Percentiles rank a stretch among this genome's conserved stretches.
These are phyloP conservation scores for Gobius niger DNA, from an alignment of 2,113 vertebrate genomes.

Conservation along the genomic window DNA sequence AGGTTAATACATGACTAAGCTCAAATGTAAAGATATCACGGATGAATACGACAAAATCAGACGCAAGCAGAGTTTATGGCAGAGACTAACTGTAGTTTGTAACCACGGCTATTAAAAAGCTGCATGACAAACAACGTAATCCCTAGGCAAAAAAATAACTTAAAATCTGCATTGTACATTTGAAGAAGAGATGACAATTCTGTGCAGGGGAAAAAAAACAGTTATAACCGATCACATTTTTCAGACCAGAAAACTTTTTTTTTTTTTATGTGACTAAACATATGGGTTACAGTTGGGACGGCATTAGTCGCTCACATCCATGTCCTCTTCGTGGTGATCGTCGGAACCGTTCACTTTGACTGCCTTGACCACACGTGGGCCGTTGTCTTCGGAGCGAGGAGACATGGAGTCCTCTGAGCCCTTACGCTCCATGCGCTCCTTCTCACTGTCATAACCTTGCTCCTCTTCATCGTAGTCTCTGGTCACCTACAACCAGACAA, in stretches of 20 bases:
- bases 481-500: slow-evolving; percentile 82
- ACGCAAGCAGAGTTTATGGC: slow-evolving; percentile 55
- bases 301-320: slow-evolving; percentile 95
- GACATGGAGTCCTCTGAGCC: slow-evolving; percentile 76
- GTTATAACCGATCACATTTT: slow-evolving; percentile 62
- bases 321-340: slow-evolving; percentile 91
- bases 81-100: slow-evolving; percentile 50
- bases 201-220: slow-evolving; percentile 8
- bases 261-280: slow-evolving; percentile 4
- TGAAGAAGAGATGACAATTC: slow-evolving; percentile 15
- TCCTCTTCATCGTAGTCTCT: slow-evolving; percentile 96
- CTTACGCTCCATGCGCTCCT: slow-evolving; percentile 83
- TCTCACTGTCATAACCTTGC: slow-evolving; percentile 94
- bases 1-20: slow-evolving; percentile 42
- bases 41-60: slow-evolving; percentile 28
- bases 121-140: slow-evolving; percentile 19
- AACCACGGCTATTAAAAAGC: slow-evolving; percentile 25
- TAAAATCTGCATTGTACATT: slow-evolving; percentile 36
- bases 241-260: slow-evolving; percentile 22
- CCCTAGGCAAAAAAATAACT: slow-evolving; percentile 51
- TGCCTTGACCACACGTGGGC: slow-evolving; percentile 70
- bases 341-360: slow-evolving; percentile 90
- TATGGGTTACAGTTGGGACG: slow-evolving; percentile 15
- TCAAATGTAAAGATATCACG: slow-evolving; percentile 30
- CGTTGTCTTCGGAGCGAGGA: slow-evolving; percentile 74